Percentiles rank a stretch among this genome's conserved stretches.
These are phyloP conservation scores for Myopa tessellatipennis DNA, from an alignment of 2,888 invertebrate genomes.

Conservation along the genomic window DNA sequence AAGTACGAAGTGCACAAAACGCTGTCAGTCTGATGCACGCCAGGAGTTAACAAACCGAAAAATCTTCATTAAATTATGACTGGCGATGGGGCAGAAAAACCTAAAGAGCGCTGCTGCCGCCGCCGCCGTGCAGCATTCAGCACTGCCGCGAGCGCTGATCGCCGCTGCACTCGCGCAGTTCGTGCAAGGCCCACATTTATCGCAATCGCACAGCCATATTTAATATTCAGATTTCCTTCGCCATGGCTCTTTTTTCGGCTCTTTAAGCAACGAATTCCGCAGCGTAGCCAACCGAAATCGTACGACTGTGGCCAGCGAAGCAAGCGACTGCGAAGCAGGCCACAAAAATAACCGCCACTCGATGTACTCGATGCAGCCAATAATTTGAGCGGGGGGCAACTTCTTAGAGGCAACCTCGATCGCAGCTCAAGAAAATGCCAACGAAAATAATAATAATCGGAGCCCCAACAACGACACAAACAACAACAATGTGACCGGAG, in stretches of 20 bases:
- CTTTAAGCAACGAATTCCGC: not conserved
- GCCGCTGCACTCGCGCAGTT: constrained; percentile 36
- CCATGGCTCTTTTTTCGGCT: constrained; percentile 31
- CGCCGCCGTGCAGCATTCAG: not conserved
- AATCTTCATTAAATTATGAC: constrained; percentile 49
- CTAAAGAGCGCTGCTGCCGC: not conserved
- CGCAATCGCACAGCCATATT: constrained; percentile 49
- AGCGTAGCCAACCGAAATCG: not conserved
- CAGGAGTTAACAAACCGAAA: constrained; percentile 46
- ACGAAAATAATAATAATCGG: constrained; percentile 16
- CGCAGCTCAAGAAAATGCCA: constrained; percentile 6
- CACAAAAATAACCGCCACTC: not conserved
- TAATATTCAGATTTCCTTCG: constrained; percentile 51
- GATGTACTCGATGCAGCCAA: constrained; percentile 25
- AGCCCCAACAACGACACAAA: constrained; percentile 21
- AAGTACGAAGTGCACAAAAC: constrained; percentile 14
- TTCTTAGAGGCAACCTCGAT: constrained; percentile 6
- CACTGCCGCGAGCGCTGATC: constrained; percentile 18
- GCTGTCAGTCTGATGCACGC: constrained; percentile 47
- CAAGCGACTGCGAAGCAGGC: not conserved
- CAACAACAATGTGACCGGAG: not conserved
- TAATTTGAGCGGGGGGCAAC: constrained; percentile 38
- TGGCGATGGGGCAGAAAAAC: constrained; percentile 6
- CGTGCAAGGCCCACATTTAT: constrained; percentile 48
- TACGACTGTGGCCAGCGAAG: not conserved